These are phyloP conservation scores for Drosophila orena DNA, from an alignment of 1,140 invertebrate genomes.

Conservation along the genomic window DNA sequence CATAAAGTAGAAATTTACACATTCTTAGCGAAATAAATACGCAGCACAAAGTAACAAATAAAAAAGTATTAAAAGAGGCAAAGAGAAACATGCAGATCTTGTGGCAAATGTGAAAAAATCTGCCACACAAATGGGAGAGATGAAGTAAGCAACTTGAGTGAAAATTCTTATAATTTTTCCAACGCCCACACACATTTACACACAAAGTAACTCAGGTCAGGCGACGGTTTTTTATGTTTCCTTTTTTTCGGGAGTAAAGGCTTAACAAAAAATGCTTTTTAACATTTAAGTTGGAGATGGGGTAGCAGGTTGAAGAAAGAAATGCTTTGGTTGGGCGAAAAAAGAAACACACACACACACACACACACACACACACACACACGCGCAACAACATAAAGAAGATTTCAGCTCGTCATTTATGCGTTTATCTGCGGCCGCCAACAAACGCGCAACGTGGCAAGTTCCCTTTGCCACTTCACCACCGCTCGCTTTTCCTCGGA, in stretches of 20 bases:
- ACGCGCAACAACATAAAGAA: conserved; percentile 55
- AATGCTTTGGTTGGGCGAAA: conserved; percentile 38
- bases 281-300: conserved; percentile 37
- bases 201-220: conserved; percentile 46
- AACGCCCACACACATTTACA: conserved; percentile 25
- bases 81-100: conserved; percentile 36
- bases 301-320: conserved; percentile 24
- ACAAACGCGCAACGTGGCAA: conserved; percentile 68
- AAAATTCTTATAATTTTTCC: conserved; percentile 82
- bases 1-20: conserved; percentile 83
- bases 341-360: not conserved
- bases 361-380: conserved; percentile 5
- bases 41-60: conserved; percentile 34
- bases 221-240: conserved; percentile 17
- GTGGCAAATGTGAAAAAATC: conserved; percentile 35
- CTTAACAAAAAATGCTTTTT: conserved; percentile 81
- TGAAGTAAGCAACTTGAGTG: conserved; percentile 72
- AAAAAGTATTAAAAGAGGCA: conserved; percentile 3
- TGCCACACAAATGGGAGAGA: conserved; percentile 24
- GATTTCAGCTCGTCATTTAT: conserved; percentile 82
- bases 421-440: conserved; percentile 77
- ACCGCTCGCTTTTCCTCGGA: conserved; percentile 13
- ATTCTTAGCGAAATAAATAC: conserved; percentile 80
- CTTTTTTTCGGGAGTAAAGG: conserved; percentile 51
- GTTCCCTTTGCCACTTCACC: conserved; percentile 40